Base-by-base conservation (phyloP, 2,888 invertebrate genomes). In the Orthosia cruda region DNA sequence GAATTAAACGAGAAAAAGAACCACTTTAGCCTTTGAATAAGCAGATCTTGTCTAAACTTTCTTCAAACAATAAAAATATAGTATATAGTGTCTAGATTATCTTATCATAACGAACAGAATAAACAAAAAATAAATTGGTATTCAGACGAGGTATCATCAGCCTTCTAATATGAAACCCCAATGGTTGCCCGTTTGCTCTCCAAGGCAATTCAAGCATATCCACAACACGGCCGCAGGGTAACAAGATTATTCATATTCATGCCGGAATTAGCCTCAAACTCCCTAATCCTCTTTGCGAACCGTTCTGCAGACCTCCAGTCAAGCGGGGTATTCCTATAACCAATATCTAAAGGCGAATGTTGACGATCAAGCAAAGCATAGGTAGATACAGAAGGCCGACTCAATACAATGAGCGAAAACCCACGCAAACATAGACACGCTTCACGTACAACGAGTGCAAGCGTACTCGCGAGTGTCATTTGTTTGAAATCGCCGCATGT, bases 171-270 rank as follows among this genome's bases (percentile, higher is more conserved):
- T n/a, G 4, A 61, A 32, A 16, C 12, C 13, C 18, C 32, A 62
- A 26, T 54, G 23, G n/a, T 15, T 3, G 54, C 9, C 16, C 16
- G 9, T 49, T 40, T 15, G 23, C 32, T 69, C 54, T 54, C 47
- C 23, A 2, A 49, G 0, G 47, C 18, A 49, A 80, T 58, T 61
- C 20, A 32, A n/a, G 20, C 16, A 18, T 18, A 45, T 63, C 57
- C 23, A 49, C 20, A 49, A 26, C 54, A 59, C 47, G 16, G n/a
- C 54, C 47, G 49, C 62, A 81, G 26, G 26, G 49, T 73, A 80
- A 73, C 64, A 61, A 49, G 57, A 81, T 74, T 74, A 81, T 78
- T 81, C 77, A 77, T 73, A 80, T 77, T 52, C 61, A 81, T 75
- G 52, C 52, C 66, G 52, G 81, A 75, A 66, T 74, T 75, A 66